Evolutionary conservation across 2,113 vertebrate species (phyloP), one percentile per base, ranked within the genome.

Genomic region (Siniperca chuatsi): DNA sequence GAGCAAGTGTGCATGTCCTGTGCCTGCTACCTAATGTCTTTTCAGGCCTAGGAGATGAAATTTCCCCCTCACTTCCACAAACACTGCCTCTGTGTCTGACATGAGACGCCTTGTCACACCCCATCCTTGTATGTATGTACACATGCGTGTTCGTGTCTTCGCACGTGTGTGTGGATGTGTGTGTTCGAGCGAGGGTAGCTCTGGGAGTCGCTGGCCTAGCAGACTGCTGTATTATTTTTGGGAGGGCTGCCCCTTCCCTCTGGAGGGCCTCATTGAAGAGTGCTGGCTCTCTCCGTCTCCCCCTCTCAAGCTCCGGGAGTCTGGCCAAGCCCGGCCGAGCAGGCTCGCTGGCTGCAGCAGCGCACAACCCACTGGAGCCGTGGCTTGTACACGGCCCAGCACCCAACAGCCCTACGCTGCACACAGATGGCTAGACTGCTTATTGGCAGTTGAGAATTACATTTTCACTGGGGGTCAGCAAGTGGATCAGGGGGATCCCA

Each of bases 191-290:
- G n/a, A 73, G 62, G 42, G 73, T 78, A 67, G 74, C 87, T 83
- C 65, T 90, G 84, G 65, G 74, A 93, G 86, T 82, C 62, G 42
- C 77, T 87, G 70, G 77, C 77, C 86, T 88, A 91, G 89, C 92
- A 89, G 90, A 74, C 84, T 87, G 83, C 87, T 87, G 86, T 95
- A 94, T 95, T 96, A 94, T 95, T 95, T 95, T 94, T 95, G 92
- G 93, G 94, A 95, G 92, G 89, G 85, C 91, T 91, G 87, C 86
- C 92, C 79, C 83, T 94, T 95, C 93, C 94, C 94, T 93, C 88
- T 87, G 89, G 94, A 95, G 94, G 93, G 94, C 95, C 93, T 95
- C 94, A 94, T 88, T 95, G 90, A 91, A 90, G 93, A 94, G 91
- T 23, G 84, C 87, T 94, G 90, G 90, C 94, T 92, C 92, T 92